These are phyloP conservation scores for Chaetodon auriga DNA, from an alignment of 2,113 vertebrate species.

Conservation along the genomic window DNA sequence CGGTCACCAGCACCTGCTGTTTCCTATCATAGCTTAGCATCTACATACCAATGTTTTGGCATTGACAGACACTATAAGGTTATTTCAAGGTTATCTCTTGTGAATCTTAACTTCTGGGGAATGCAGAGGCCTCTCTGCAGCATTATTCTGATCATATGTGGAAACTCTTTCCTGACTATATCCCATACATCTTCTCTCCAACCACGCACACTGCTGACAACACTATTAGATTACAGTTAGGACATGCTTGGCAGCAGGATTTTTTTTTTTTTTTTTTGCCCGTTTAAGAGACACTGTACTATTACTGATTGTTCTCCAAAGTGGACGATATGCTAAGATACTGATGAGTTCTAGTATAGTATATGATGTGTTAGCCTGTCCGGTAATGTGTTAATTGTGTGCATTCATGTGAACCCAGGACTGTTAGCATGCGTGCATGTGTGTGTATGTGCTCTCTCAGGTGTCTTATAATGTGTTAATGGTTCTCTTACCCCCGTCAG, in stretches of 20 bases:
- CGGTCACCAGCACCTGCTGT: neutral
- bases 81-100: constrained; percentile 34
- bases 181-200: constrained; percentile 10
- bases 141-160: constrained; percentile 13
- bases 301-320: neutral
- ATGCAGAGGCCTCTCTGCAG: constrained; percentile 38
- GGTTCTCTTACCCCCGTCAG: constrained; percentile 43
- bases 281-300: neutral
- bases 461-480: constrained; percentile 62
- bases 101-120: constrained; percentile 27
- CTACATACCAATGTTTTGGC: constrained; percentile 3
- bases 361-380: constrained; percentile 6
- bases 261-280: neutral
- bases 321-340: neutral
- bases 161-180: constrained; percentile 23
- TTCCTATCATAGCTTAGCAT: neutral
- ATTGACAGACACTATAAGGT: constrained; percentile 9
- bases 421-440: constrained; percentile 16
- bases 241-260: neutral
- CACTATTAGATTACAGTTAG: constrained; percentile 2
- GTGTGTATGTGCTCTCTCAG: constrained; percentile 45
- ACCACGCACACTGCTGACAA: constrained; percentile 22
- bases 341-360: neutral
- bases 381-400: constrained; percentile 37
- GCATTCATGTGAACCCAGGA: constrained; percentile 35